Conservation (phyloP, 1,140 invertebrate genomes). For the Oncopeltus fasciatus region DNA sequence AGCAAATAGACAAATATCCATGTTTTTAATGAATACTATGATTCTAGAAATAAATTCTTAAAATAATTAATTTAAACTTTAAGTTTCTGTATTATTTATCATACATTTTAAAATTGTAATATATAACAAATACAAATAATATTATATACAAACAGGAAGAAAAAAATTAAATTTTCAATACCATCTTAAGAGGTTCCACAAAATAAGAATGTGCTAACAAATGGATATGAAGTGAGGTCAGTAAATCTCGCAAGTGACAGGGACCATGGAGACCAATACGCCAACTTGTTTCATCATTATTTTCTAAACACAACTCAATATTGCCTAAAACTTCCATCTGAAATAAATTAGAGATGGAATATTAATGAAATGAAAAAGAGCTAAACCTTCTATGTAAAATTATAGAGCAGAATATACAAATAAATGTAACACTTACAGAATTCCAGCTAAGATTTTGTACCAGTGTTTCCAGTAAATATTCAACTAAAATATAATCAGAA, state of each 20-base stretch:
- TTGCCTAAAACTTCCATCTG: slow-evolving; percentile 16
- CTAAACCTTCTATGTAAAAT: not conserved
- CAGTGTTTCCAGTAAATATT: slow-evolving; percentile 41
- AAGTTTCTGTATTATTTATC: too few species aligned
- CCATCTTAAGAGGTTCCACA: slow-evolving; percentile 2
- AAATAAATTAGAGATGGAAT: slow-evolving; percentile 7
- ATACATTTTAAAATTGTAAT: too few species aligned
- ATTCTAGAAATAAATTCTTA: too few species aligned
- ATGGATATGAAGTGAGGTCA: slow-evolving; percentile 46
- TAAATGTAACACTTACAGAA: slow-evolving; percentile 33
- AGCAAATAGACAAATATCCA: not conserved
- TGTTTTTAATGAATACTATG: too few species aligned
- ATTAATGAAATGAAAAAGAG: not conserved
- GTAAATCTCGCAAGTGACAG: not conserved
- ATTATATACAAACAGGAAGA: not conserved
- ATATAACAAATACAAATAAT: not conserved
- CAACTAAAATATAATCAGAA: slow-evolving; percentile 33
- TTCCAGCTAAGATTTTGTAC: slow-evolving; percentile 38
- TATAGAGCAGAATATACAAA: too few species aligned
- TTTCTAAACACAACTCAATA: slow-evolving; percentile 10
- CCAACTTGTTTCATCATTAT: slow-evolving; percentile 9
- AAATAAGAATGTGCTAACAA: slow-evolving; percentile 34
- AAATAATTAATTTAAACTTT: too few species aligned
- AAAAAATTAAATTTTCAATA: not conserved
- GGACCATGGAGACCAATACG: not conserved